Evolutionary conservation across 2,888 invertebrate species (phyloP), one percentile per base, ranked within the genome.

Genomic region (Mellilla xanthometata): DNA sequence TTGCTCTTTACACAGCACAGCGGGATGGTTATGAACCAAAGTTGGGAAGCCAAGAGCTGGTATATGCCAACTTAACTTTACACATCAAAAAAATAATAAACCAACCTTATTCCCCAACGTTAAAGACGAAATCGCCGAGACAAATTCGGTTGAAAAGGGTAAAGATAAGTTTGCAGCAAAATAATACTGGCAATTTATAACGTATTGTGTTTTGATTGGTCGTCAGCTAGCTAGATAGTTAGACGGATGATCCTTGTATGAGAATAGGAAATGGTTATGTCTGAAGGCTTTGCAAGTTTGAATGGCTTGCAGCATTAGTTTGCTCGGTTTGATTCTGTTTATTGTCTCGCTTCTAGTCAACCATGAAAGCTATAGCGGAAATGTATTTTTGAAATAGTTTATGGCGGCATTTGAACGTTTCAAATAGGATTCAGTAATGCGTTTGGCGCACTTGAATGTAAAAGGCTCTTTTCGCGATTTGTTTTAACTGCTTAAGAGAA

Each of bases 201-300:
- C 76, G 84, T 85, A 88, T 89, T 89, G 88, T 89, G 77, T 81
- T 87, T 85, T 87, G 88, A 89, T 88, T 81, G 82, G 54, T 55
- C 68, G 65, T 60, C 74, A 71, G 82, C 84, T 78, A 73, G 72
- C 44, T 51, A 49, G 72, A 76, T 80, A 78, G 84, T 79, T 77
- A 68, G 72, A 81, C 72, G 74, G 74, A 82, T 81, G 75, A 65
- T 62, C 62, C 58, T 68, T 68, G 62, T 74, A 80, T 74, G 81
- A 66, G 63, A 76, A 64, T 63, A 75, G 79, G 77, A 81, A 82
- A 84, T 80, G 81, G 82, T 81, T 81, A 83, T 85, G 81, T 76
- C 73, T 75, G 71, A 73, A 74, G 75, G 66, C 68, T 73, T 56
- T 49, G 67, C 62, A 76, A 76, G 76, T 83, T 83, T 72, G 69